Conservation (phyloP, 2,113 vertebrate genomes). For the Ardeotis arabs region DNA sequence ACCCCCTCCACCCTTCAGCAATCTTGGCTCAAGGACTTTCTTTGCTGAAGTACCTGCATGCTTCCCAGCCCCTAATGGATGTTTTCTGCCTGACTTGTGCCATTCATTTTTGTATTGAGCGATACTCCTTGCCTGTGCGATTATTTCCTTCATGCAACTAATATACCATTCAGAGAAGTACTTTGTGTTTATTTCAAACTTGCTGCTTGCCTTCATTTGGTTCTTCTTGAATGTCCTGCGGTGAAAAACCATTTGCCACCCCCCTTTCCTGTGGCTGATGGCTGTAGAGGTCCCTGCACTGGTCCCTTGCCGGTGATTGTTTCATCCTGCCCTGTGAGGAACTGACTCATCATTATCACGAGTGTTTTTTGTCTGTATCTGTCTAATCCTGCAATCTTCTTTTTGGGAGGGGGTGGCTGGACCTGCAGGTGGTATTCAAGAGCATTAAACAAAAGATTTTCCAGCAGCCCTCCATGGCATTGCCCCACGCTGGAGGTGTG, state of each 20-base stretch:
- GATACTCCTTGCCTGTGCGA: neutral
- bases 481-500: accelerated
- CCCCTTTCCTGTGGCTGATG: neutral
- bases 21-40: neutral
- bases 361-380: neutral
- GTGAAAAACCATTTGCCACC: neutral
- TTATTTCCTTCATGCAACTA: neutral
- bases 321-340: accelerated
- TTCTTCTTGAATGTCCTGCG: accelerated
- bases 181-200: neutral
- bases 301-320: accelerated
- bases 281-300: neutral
- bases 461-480: neutral
- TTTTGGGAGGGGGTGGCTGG: neutral
- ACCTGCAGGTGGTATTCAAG: neutral
- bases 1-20: neutral
- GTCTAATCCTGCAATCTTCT: neutral
- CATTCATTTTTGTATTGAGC: neutral
- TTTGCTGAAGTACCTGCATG: neutral
- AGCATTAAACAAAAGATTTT: neutral
- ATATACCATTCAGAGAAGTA: neutral
- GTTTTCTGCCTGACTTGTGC: neutral
- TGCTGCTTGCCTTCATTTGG: neutral
- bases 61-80: neutral
- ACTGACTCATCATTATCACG: accelerated